phyloP scores from a whole-genome alignment of 2,113 vertebrate genomes.

The Anoplopoma fimbria region DNA sequence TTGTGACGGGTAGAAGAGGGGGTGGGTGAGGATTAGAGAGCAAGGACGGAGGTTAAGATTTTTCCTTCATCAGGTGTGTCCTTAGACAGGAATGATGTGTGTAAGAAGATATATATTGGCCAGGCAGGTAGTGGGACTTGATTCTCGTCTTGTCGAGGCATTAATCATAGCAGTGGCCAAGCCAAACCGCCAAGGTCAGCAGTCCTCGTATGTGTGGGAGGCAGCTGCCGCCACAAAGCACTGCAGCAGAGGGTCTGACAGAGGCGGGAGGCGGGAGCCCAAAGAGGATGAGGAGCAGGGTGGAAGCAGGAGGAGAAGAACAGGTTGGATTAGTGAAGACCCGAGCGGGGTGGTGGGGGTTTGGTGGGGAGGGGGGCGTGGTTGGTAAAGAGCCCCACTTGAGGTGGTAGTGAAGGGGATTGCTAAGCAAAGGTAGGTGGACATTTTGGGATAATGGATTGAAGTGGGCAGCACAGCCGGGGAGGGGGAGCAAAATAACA shows the following conservation, averaged over 20 bases:
- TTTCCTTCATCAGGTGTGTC: conserved; percentile 74
- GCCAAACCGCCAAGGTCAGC: conserved; percentile 79
- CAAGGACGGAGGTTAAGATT: conserved; percentile 35
- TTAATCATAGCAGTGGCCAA: conserved; percentile 80
- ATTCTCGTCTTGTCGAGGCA: conserved; percentile 82
- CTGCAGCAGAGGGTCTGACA: conserved; percentile 45
- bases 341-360: conserved; percentile 46
- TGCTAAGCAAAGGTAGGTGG: conserved; percentile 73
- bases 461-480: conserved; percentile 56
- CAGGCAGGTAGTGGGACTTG: conserved; percentile 71
- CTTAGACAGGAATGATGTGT: conserved; percentile 67
- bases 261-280: conserved; percentile 53
- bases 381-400: conserved; percentile 57
- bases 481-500: conserved; percentile 53
- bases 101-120: conserved; percentile 76
- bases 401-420: conserved; percentile 63
- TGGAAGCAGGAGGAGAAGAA: conserved; percentile 62
- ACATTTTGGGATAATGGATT: conserved; percentile 77
- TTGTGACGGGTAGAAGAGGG: conserved; percentile 26
- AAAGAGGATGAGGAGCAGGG: conserved; percentile 55
- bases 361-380: conserved; percentile 49
- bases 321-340: conserved; percentile 58
- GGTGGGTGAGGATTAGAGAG: conserved; percentile 20
- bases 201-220: conserved; percentile 74
- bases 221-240: conserved; percentile 64